A percentile compares a stretch with the other conserved stretches of the same genome.
phyloP scores from a whole-genome alignment of 2,888 invertebrate genomes.

The Cephus runcator region DNA sequence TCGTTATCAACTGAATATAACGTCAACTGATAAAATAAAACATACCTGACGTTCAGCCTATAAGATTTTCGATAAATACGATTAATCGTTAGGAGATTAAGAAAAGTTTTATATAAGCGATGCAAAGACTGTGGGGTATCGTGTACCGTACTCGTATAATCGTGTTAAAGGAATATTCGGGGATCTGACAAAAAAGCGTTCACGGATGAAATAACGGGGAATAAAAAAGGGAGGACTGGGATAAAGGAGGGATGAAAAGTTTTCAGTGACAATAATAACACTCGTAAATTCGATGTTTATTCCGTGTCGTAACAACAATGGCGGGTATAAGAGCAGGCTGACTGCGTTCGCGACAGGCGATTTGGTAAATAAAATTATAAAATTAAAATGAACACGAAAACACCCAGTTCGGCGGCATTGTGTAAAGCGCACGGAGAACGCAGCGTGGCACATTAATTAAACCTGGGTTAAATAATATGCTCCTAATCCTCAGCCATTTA shows the following conservation, averaged over 20 bases:
- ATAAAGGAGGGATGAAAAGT: not conserved
- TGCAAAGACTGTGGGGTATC: not conserved
- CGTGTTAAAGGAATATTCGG: not conserved
- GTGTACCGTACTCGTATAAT: not conserved
- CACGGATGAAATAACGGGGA: not conserved
- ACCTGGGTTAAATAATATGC: slow-evolving; percentile 42
- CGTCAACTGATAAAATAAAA: not conserved
- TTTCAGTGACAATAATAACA: not conserved
- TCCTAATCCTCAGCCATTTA: slow-evolving; percentile 38
- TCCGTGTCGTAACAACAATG: not conserved
- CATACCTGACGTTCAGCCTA: not conserved
- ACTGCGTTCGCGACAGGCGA: not conserved
- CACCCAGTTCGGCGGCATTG: not conserved
- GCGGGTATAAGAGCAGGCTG: not conserved
- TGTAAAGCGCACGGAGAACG: not conserved
- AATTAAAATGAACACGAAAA: not conserved
- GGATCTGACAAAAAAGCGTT: not conserved
- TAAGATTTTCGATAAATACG: not conserved
- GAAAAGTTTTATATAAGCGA: not conserved
- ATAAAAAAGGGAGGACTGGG: not conserved
- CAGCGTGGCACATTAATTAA: slow-evolving; percentile 40
- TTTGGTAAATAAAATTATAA: slow-evolving; percentile 3
- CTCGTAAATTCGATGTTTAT: not conserved
- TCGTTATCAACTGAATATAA: too few species aligned
- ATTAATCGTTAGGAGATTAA: not conserved